Base-by-base conservation (phyloP, 30 jellyfish, hydroid and myxozoan species). In the Rhopilema esculentum region DNA sequence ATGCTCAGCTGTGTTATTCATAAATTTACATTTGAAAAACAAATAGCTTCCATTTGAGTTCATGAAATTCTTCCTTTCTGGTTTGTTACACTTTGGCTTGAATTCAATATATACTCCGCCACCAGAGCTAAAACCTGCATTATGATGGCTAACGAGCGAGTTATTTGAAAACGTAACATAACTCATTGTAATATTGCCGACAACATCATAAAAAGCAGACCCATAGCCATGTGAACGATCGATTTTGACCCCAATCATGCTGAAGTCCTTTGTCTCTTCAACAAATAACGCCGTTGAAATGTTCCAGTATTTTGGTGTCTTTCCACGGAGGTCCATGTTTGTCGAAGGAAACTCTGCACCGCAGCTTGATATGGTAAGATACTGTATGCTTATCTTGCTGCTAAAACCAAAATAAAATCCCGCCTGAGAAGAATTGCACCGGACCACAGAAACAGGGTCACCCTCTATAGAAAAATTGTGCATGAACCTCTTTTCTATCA, bases 101-200 rank as follows among this genome's bases (percentile, higher is more conserved):
- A 81, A 82, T 77, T 89, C 97, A 25, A 89, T 75, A 79, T 89
- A 89, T 19, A 89, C 73, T 26, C 97, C 97, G 16, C 97, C 97
- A 27, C 97, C 97, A 21, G 97, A 89, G 25, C 65, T 30, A 26
- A 50, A 65, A 6, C 85, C 89, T 12, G 26, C 48, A 66, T 57
- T 8, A n/a, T 22, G 18, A 1, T 23, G 26, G 32, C 22, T 65
- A 53, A 12, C 69, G 28, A 51, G 88, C 26, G 40, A 30, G 82
- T 86, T 77, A 16, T 86, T 65, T 1, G 30, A 22, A 32, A 89
- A 89, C 4, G 25, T 27, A 8, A 77, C 93, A 25, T 53, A 1
- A 17, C 30, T 74, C 32, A 89, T 69, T 6, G 4, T 1, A 61
- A 89, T 82, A 8, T 51, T 33, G 22, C 92, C 93, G 1, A 33